Conservation (phyloP, 2,113 vertebrate genomes). For the Peucedramus taeniatus region DNA sequence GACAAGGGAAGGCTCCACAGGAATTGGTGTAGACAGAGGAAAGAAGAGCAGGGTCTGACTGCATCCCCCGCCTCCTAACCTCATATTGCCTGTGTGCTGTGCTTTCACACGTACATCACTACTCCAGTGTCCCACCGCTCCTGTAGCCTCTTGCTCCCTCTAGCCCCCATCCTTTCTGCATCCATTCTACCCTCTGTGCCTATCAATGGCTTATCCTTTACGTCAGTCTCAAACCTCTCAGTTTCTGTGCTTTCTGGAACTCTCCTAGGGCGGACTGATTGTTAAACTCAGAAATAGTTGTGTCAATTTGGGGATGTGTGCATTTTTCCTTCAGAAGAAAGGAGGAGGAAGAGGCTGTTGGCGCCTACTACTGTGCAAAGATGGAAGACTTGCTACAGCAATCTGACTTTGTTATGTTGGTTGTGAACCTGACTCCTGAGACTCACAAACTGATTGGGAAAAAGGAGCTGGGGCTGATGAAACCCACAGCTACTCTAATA, state of each 20-base stretch:
- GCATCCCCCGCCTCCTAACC: background rate
- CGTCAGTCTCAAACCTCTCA: background rate
- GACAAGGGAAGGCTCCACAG: background rate
- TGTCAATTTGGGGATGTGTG: rapidly evolving
- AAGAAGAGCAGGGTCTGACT: background rate
- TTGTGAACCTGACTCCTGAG: constrained; percentile 68
- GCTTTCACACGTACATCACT: background rate
- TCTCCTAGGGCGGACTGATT: background rate
- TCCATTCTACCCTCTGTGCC: background rate
- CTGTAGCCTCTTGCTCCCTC: background rate
- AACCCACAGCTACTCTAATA: constrained; percentile 72
- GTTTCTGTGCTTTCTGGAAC: background rate
- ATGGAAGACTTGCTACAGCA: constrained; percentile 73
- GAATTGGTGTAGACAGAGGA: background rate
- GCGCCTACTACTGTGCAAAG: constrained; percentile 72
- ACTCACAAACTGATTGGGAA: constrained; percentile 72
- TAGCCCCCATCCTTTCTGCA: background rate
- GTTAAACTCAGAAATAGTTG: background rate
- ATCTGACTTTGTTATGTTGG: constrained; percentile 80
- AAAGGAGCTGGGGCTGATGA: constrained; percentile 77
- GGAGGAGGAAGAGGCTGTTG: constrained; percentile 75
- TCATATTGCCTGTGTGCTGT: background rate
- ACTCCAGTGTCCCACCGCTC: background rate
- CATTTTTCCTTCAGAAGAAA: constrained; percentile 50
- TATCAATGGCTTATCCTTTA: background rate